Base-by-base conservation (phyloP, 1,140 invertebrate species). In the Ptiloglossa arizonensis region DNA sequence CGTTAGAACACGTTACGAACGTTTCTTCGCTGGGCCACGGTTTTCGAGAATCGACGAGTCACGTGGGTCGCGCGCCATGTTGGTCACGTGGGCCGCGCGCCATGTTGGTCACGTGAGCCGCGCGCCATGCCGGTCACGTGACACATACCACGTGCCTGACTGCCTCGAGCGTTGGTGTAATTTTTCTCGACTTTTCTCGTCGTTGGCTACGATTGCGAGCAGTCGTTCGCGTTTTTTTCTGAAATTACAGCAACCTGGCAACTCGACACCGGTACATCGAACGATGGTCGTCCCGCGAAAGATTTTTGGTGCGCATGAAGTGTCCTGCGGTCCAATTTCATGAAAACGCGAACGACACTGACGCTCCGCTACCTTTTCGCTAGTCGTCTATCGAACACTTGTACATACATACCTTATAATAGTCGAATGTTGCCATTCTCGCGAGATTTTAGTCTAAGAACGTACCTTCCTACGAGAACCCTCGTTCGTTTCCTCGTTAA, bases 401-500 rank as follows among this genome's bases (percentile, higher is more conserved):
- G 52, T 74, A 63, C 13, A 48, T 74, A 56, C 22, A 60, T 72
- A 64, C 50, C 32, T 52, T 44, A 8, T 29, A 60, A 60, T 38
- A 38, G 35, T 41, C 19, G 59, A 17, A 62, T 32, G 35, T 62
- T 24, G 17, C 27, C 13, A 57, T 57, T 32, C 15, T 24, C 32
- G n/a, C 35, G 35, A 22, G 35, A 41, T 38, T 41, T 48, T 69
- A 57, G 15, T n/a, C 41, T 50, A 69, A 69, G 24, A 15, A 29
- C 32, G 32, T 41, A 70, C 44, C 44, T 77, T 62, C 66, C 54
- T 41, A 50, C 74, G 74, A 69, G 66, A 69, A 70, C 44, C 41
- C 41, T 50, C 44, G 44, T 41, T 60, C 67, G 66, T 60, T 59
- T 52, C 52, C 54, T 35, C 52, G 38, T 74, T 59, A 38, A 8